Evolutionary conservation across 92 coral and sea anemone species (phyloP).

Genomic region (Ricordea florida): DNA sequence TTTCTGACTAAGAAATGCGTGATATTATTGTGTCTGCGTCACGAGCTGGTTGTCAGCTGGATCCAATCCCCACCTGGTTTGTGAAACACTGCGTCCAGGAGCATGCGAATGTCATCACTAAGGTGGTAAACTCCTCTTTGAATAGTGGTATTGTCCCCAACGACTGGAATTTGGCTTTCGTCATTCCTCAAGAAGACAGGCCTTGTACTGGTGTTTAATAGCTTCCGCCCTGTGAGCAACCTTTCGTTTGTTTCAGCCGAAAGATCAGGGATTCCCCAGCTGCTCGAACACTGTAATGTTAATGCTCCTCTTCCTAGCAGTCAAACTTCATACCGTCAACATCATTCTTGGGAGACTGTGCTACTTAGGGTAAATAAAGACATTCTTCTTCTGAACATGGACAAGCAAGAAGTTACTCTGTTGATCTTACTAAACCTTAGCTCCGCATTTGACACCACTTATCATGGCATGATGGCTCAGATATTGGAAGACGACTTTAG

Average conservation of each 20-base stretch:
- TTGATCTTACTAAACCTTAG: conserved; percentile 12
- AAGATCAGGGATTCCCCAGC: conserved; percentile 21
- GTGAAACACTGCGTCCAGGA: not conserved
- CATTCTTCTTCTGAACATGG: conserved; percentile 13
- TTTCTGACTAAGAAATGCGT: conserved; percentile 20
- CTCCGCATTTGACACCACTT: not conserved
- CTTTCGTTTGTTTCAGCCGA: conserved; percentile 27
- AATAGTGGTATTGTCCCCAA: conserved; percentile 16
- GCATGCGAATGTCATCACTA: conserved; percentile 1
- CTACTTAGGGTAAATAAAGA: conserved; percentile 20
- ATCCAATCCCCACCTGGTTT: conserved; percentile 22
- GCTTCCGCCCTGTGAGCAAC: conserved; percentile 15
- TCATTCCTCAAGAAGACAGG: not conserved
- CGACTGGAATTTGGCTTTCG: not conserved
- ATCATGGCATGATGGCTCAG: not conserved
- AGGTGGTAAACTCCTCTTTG: conserved; percentile 19
- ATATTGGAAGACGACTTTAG: not conserved
- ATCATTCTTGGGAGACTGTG: conserved; percentile 36
- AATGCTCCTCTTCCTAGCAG: conserved; percentile 24
- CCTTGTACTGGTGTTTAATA: conserved; percentile 13
- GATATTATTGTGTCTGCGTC: conserved; percentile 4
- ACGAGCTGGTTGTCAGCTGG: conserved; percentile 26
- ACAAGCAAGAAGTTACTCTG: conserved; percentile 40
- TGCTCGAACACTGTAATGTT: not conserved
- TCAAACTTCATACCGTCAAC: conserved; percentile 41